Base-by-base conservation (phyloP, 2,797 vertebrate genomes). In the Lagocephalus sceleratus region DNA sequence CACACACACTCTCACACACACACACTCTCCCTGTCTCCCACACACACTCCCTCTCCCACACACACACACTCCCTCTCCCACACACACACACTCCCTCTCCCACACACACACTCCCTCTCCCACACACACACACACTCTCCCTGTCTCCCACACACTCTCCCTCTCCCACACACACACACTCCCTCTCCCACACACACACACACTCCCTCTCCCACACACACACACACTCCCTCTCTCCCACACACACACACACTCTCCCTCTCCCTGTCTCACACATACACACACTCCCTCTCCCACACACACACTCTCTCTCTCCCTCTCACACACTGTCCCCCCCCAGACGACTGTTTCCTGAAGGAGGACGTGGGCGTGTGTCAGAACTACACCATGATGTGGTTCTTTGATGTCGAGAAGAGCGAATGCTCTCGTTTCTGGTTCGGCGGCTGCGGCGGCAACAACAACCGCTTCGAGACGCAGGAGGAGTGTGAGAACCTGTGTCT, bases 361-460 rank as follows among this genome's bases (percentile, higher is more conserved):
- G 78, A 91, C 47, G 71, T 45, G 26, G 93, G 93, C 15, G 1
- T 66, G 51, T 95, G 92, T 60, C 70, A 78, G 50, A 42, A 90
- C 47, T 94, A 92, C 21, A 8, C 49, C 53, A 84, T 92, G 66
- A 90, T 85, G 52, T 96, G 93, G 93, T 89, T 86, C 84, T 93
- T 90, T 0, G 20, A 92, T 76, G 54, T 63, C 6, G 38, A 83
- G 0, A 73, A 84, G 66, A 74, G 42, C 23, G 75, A 74, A 1
- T 94, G 92, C 26, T 21, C 21, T 5, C 85, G 63, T 14, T 94
- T 94, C 87, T 94, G 92, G 92, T 94, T 87, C 2, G 86, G 94
- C 0, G 84, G 92, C 81, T 95, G 92, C 22, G 87, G 75, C 21
- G 93, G 91, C 29, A 94, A 93, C 20, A 59, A 23, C 26, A 95